These are phyloP conservation scores for Diprion similis DNA, from an alignment of 1,140 invertebrate genomes.

Conservation along the genomic window DNA sequence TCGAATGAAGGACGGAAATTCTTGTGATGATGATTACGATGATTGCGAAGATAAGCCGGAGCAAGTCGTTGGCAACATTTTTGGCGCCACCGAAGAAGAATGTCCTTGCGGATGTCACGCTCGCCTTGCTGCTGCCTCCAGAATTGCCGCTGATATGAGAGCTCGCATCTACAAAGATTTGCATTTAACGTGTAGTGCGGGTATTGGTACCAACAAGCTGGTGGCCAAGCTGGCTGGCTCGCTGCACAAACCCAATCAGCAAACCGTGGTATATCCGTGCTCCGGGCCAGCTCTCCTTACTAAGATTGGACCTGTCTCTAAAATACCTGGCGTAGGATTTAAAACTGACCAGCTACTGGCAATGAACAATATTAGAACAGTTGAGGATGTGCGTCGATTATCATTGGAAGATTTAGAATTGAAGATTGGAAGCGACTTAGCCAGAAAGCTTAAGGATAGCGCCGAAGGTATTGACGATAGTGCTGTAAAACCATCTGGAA, in stretches of 20 bases:
- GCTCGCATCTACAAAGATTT: slow-evolving; percentile 70
- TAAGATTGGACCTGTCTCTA: slow-evolving; percentile 64
- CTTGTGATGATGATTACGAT: slow-evolving; percentile 23
- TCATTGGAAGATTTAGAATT: slow-evolving; percentile 67
- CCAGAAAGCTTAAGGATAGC: slow-evolving; percentile 71
- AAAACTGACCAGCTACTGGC: slow-evolving; percentile 70
- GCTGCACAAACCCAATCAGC: slow-evolving; percentile 80
- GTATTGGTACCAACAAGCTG: slow-evolving; percentile 84
- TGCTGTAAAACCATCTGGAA: slow-evolving; percentile 72
- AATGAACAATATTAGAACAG: slow-evolving; percentile 68
- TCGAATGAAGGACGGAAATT: slow-evolving; percentile 40
- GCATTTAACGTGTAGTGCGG: slow-evolving; percentile 80
- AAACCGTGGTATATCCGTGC: slow-evolving; percentile 78
- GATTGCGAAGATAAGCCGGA: slow-evolving; percentile 42
- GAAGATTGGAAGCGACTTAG: slow-evolving; percentile 70
- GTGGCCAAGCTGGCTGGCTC: slow-evolving; percentile 79
- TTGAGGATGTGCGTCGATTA: slow-evolving; percentile 62
- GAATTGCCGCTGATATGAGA: slow-evolving; percentile 75
- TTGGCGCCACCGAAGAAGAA: slow-evolving; percentile 59
- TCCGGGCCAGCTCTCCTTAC: slow-evolving; percentile 69
- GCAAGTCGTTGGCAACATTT: slow-evolving; percentile 63
- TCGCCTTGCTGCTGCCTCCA: slow-evolving; percentile 70
- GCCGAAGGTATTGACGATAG: slow-evolving; percentile 75
- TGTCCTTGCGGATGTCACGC: slow-evolving; percentile 76
- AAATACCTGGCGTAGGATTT: slow-evolving; percentile 77